Evolutionary conservation across 1,140 invertebrate genomes (phyloP).

Genomic region (Platorchestia sp.): DNA sequence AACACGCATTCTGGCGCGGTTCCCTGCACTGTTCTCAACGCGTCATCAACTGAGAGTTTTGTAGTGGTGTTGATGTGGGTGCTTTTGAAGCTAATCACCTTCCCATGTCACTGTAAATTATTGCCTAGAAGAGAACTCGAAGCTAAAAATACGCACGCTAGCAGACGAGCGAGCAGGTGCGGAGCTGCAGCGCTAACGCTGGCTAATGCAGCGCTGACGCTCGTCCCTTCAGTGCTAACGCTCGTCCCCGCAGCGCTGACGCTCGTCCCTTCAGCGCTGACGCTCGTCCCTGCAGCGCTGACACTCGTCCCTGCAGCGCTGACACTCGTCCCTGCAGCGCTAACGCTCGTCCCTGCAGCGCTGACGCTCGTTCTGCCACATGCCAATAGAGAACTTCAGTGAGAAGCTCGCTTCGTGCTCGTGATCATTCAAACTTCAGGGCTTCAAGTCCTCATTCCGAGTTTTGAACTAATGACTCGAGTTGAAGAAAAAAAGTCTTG

Average conservation of each 20-base stretch:
- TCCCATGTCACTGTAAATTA: background rate
- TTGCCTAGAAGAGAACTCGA: background rate
- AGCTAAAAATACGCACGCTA: background rate
- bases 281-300: no score
- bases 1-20: background rate
- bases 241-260: no score
- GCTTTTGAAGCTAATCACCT: background rate
- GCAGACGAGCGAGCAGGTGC: background rate
- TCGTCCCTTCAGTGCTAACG: no score
- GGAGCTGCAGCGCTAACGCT: background rate
- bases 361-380: background rate
- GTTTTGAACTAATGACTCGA: slow-evolving; percentile 49
- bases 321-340: no score
- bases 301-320: no score
- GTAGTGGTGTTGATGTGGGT: background rate
- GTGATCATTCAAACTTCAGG: slow-evolving; percentile 19
- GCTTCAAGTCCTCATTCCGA: background rate
- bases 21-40: background rate
- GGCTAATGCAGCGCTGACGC: no score
- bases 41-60: background rate
- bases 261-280: no score
- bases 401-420: background rate
- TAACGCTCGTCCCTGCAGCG: background rate
- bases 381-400: background rate
- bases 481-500: background rate